phyloP scores from a whole-genome alignment of 2,113 vertebrate species.

The Amblyopsis rosae region DNA sequence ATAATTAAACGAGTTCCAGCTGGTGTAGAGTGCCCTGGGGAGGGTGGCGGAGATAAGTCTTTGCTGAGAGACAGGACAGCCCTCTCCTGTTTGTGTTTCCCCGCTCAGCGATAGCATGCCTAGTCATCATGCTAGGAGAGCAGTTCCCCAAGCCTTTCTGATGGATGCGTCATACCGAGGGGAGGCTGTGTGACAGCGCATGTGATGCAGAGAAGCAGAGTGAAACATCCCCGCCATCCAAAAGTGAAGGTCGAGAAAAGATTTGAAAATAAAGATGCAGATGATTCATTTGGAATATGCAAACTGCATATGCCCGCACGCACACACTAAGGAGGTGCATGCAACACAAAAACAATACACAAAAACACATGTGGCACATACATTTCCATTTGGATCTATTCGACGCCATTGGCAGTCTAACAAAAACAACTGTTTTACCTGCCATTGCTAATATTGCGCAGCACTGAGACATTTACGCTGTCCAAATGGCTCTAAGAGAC shows the following conservation, averaged over 20 bases:
- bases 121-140: slow-evolving; percentile 42
- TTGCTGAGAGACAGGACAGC: slow-evolving; percentile 32
- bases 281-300: neutral
- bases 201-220: slow-evolving; percentile 20
- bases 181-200: slow-evolving; percentile 21
- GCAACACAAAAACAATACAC: neutral
- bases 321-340: neutral
- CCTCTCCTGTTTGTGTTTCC: neutral
- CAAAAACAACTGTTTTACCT: slow-evolving; percentile 26
- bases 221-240: slow-evolving; percentile 44
- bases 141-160: slow-evolving; percentile 5
- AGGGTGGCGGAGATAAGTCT: slow-evolving; percentile 59
- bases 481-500: slow-evolving; percentile 25
- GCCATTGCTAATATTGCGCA: slow-evolving; percentile 24
- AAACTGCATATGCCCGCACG: neutral
- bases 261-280: neutral
- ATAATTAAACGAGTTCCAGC: slow-evolving; percentile 67
- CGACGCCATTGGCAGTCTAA: neutral
- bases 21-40: slow-evolving; percentile 60
- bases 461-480: slow-evolving; percentile 14
- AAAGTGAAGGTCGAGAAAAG: slow-evolving; percentile 12
- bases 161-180: slow-evolving; percentile 31
- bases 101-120: slow-evolving; percentile 29
- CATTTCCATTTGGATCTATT: neutral
- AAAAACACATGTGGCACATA: neutral